Percentiles rank a stretch among this genome's conserved stretches.
Conservation (phyloP, 2,113 vertebrate genomes). For the human (Homo sapiens) region DNA sequence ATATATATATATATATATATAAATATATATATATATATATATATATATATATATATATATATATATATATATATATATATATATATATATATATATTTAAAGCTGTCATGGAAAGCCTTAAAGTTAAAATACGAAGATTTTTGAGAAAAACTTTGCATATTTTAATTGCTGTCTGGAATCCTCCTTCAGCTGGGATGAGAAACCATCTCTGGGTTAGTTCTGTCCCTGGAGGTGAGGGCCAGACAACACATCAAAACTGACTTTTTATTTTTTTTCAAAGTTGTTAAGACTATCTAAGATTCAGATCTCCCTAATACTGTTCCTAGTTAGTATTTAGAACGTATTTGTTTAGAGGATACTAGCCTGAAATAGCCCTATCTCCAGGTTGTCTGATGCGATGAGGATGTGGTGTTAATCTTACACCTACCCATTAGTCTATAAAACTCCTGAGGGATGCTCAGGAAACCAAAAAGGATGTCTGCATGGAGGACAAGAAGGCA, state of each 20-base stretch:
- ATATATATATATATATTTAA: not conserved
- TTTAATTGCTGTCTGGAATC: too few species aligned
- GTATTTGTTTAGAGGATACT: not conserved
- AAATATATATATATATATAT: not conserved
- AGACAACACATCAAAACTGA: too few species aligned
- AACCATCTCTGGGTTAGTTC: too few species aligned
- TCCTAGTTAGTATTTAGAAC: not conserved
- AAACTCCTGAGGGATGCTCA: not conserved
- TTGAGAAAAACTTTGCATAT: not conserved
- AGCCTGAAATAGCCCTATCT: not conserved
- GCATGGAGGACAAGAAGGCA: rapidly evolving
- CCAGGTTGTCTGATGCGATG: not conserved
- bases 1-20: not conserved
- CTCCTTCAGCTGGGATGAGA: not conserved
- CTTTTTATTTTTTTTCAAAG: not conserved
- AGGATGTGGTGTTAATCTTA: not conserved
- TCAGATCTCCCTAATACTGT: not conserved
- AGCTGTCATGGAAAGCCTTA: not conserved
- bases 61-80: not conserved
- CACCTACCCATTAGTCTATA: not conserved
- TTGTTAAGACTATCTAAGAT: not conserved
- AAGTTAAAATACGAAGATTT: not conserved
- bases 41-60: not conserved
- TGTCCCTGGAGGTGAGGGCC: not conserved
- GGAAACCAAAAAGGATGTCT: not conserved